These are phyloP conservation scores for Gavia stellata DNA, from an alignment of 2,113 vertebrate genomes.

Conservation along the genomic window DNA sequence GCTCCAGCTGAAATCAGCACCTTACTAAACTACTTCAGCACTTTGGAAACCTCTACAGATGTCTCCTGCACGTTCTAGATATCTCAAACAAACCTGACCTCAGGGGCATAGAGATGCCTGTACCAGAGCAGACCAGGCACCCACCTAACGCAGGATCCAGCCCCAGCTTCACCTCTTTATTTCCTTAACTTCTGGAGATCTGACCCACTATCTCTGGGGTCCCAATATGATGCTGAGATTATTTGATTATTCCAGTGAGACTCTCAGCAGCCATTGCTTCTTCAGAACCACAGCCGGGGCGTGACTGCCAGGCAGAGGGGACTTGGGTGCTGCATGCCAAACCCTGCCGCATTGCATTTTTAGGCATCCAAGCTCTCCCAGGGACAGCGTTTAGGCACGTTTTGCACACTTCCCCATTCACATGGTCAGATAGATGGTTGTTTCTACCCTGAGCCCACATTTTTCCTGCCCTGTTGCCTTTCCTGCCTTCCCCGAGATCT, in stretches of 20 bases:
- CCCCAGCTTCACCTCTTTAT: background rate
- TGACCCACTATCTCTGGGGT: background rate
- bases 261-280: background rate
- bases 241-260: background rate
- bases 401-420: background rate
- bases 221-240: background rate
- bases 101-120: background rate
- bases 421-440: rapidly evolving
- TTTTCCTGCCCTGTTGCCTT: background rate
- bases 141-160: background rate
- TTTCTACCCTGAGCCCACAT: background rate
- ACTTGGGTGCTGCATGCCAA: background rate
- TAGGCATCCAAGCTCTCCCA: background rate
- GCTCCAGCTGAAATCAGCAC: background rate
- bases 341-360: background rate
- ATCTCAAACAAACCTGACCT: background rate
- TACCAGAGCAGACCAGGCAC: background rate
- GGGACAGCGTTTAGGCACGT: background rate
- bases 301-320: background rate
- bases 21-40: background rate
- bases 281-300: background rate
- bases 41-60: background rate
- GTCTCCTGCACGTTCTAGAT: background rate
- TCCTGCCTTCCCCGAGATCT: background rate
- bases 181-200: background rate